phyloP scores from a whole-genome alignment of 2,113 vertebrate genomes.

The Xerus inauris region DNA sequence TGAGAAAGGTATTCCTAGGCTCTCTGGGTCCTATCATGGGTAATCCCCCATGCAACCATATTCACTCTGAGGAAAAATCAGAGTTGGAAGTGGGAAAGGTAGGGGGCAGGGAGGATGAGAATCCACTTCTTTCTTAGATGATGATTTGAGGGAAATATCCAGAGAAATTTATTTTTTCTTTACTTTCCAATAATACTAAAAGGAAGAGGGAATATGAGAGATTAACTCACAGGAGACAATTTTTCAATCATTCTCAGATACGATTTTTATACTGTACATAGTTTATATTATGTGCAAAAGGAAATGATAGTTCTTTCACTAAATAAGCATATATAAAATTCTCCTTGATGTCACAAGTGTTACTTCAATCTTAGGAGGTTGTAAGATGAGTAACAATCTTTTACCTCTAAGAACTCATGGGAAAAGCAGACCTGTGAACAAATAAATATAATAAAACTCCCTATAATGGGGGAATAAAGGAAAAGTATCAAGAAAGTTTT shows the following conservation, averaged over 20 bases:
- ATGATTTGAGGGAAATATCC: background rate
- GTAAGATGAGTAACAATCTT: slow-evolving; percentile 16
- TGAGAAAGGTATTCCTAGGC: slow-evolving; percentile 13
- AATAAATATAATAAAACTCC: background rate
- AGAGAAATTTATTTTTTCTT: background rate
- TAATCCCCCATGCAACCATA: slow-evolving; percentile 62
- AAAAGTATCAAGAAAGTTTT: background rate
- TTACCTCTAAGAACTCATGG: background rate
- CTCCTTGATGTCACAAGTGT: background rate
- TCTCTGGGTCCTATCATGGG: slow-evolving; percentile 63
- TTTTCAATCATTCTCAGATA: background rate
- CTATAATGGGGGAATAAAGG: background rate
- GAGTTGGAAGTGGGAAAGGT: background rate
- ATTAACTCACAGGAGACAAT: background rate
- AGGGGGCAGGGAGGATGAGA: background rate
- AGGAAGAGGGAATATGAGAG: background rate
- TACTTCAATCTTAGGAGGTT: background rate
- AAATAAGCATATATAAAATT: background rate
- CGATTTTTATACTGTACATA: background rate
- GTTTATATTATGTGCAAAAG: background rate
- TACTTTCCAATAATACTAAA: slow-evolving; percentile 2
- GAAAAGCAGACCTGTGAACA: background rate
- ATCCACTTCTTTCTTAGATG: background rate
- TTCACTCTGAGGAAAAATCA: slow-evolving; percentile 68
- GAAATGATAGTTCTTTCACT: background rate